Conservation (phyloP, 1,140 invertebrate genomes). For the Temnothorax nylanderi region DNA sequence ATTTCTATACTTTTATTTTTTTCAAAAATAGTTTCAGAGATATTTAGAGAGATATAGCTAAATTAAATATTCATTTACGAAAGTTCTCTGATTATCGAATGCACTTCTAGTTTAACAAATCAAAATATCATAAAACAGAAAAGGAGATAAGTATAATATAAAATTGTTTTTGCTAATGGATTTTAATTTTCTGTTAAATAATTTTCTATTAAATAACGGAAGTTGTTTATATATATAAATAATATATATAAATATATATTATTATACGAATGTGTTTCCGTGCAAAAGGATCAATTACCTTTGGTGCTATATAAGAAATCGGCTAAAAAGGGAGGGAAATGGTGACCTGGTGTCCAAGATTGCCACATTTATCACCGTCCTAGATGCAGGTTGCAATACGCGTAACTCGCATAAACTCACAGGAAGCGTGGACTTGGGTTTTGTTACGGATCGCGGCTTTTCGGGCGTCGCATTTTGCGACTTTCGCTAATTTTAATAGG, state of each 20-base stretch:
- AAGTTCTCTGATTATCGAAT: not conserved
- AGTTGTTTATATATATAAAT: not conserved
- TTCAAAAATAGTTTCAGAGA: not conserved
- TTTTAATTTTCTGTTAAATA: not conserved
- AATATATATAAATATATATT: not conserved
- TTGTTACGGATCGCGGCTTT: constrained; percentile 62
- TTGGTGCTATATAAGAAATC: not conserved
- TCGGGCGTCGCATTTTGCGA: constrained; percentile 22
- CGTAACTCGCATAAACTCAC: not conserved
- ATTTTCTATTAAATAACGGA: not conserved
- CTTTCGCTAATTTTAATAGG: constrained; percentile 52
- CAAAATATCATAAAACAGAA: not conserved
- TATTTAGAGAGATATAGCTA: not conserved
- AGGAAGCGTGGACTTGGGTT: constrained; percentile 12
- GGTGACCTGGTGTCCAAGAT: not conserved
- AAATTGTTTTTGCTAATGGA: not conserved
- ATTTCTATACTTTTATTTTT: not conserved
- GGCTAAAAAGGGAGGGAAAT: not conserved
- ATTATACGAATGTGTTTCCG: not conserved
- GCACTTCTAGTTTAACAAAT: not conserved
- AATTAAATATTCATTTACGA: constrained; percentile 6
- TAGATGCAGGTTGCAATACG: not conserved
- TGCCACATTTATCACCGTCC: constrained; percentile 5
- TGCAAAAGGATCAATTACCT: not conserved
- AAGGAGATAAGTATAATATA: not conserved